Conservation (phyloP, 2,888 invertebrate species). For the Parnassius mnemosyne region DNA sequence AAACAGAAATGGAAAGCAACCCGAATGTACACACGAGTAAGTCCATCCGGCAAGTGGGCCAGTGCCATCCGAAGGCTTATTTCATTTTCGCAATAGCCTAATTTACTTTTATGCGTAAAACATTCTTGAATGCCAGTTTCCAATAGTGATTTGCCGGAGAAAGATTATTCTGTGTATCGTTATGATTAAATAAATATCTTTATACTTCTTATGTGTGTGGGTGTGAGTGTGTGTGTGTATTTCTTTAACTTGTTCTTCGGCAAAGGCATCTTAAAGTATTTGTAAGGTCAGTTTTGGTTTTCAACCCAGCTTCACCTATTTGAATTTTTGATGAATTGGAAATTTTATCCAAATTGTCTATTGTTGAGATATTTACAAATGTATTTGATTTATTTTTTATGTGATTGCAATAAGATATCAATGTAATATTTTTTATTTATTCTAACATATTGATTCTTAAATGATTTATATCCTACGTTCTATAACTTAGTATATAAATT, state of each 20-base stretch:
- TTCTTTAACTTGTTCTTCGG: background rate
- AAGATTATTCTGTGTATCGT: slow-evolving; percentile 13
- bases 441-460: too few species aligned
- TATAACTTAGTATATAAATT: too few species aligned
- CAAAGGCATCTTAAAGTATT: background rate
- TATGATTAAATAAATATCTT: too few species aligned
- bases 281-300: slow-evolving; percentile 11
- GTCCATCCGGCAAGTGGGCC: slow-evolving; percentile 33
- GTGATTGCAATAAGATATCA: too few species aligned
- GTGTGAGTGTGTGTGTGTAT: too few species aligned
- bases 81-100: slow-evolving; percentile 46
- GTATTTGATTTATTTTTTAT: background rate
- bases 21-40: slow-evolving; percentile 6
- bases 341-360: background rate
- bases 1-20: slow-evolving; percentile 23
- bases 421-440: too few species aligned
- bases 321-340: background rate
- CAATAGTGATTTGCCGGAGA: slow-evolving; percentile 32
- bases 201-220: too few species aligned
- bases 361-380: background rate
- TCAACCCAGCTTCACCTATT: too few species aligned
- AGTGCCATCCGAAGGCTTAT: slow-evolving; percentile 46
- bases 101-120: slow-evolving; percentile 47
- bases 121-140: slow-evolving; percentile 43
- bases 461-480: too few species aligned